phyloP scores from a whole-genome alignment of 2,888 invertebrate genomes.

The Chloroclystis v-ata region DNA sequence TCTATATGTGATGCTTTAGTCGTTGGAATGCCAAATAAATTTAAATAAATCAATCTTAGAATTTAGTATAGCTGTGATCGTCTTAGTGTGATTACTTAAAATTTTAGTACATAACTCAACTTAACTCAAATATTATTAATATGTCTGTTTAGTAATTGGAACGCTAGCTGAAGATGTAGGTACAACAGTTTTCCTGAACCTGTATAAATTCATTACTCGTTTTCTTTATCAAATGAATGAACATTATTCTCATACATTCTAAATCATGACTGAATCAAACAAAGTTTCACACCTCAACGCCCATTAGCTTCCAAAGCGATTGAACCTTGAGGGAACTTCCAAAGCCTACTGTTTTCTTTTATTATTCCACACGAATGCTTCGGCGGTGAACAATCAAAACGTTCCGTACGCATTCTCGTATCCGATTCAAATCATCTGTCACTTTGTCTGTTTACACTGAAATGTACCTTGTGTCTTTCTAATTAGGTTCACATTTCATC shows the following conservation, averaged over 20 bases:
- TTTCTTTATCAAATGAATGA: too few species aligned
- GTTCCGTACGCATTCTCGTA: constrained; percentile 49
- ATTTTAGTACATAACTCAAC: too few species aligned
- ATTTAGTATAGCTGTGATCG: too few species aligned
- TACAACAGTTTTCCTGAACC: too few species aligned
- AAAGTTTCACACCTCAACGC: constrained; percentile 3
- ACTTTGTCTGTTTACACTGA: background rate
- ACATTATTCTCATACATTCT: background rate
- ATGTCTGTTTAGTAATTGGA: too few species aligned
- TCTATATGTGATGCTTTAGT: too few species aligned
- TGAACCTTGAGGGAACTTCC: constrained; percentile 5
- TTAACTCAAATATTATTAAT: too few species aligned
- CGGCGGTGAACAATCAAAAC: constrained; percentile 47
- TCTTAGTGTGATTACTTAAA: too few species aligned
- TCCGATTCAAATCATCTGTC: constrained; percentile 20
- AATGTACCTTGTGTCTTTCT: background rate
- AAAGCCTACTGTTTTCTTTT: constrained; percentile 15
- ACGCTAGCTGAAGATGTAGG: too few species aligned
- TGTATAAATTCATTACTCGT: too few species aligned
- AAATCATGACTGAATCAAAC: background rate
- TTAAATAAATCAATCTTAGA: too few species aligned
- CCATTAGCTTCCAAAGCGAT: constrained; percentile 10
- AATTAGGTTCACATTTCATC: background rate
- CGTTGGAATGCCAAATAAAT: too few species aligned
- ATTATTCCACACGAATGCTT: constrained; percentile 39